Evolutionary conservation across 2,113 vertebrate genomes (phyloP).

Genomic region (Alethe diademata): DNA sequence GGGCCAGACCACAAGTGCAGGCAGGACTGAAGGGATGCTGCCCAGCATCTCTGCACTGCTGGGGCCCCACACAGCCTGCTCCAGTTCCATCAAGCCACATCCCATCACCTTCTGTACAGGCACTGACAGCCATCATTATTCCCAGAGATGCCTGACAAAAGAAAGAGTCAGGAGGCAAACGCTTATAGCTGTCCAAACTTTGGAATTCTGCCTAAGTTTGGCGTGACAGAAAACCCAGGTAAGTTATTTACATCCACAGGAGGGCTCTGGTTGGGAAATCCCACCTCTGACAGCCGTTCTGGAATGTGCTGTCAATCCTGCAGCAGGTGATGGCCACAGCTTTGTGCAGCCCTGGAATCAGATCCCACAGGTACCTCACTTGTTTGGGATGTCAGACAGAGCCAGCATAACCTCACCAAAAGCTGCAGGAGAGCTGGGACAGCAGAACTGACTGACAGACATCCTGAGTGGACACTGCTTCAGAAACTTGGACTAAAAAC

Average conservation of each 20-base stretch:
- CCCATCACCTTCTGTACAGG: not conserved
- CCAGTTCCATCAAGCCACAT: slow-evolving; percentile 27
- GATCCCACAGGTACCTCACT: not conserved
- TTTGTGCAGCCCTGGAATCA: not conserved
- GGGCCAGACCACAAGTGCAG: not conserved
- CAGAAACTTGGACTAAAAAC: not conserved
- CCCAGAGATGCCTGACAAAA: not conserved
- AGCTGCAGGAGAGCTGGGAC: not conserved
- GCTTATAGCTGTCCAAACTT: not conserved
- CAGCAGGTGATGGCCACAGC: accelerated
- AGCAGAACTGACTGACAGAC: not conserved
- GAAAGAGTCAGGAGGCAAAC: not conserved
- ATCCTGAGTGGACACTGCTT: not conserved
- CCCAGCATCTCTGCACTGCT: not conserved
- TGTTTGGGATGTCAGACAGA: not conserved
- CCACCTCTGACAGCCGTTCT: not conserved
- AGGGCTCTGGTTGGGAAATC: not conserved
- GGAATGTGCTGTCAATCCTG: accelerated
- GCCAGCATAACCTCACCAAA: not conserved
- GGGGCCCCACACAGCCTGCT: not conserved
- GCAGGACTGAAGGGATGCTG: not conserved
- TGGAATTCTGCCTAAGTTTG: not conserved
- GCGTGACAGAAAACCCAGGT: not conserved
- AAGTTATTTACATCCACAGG: not conserved
- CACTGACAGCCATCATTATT: slow-evolving; percentile 7